These are phyloP conservation scores for Syrrhaptes paradoxus DNA, from an alignment of 2,113 vertebrate species.

Conservation along the genomic window DNA sequence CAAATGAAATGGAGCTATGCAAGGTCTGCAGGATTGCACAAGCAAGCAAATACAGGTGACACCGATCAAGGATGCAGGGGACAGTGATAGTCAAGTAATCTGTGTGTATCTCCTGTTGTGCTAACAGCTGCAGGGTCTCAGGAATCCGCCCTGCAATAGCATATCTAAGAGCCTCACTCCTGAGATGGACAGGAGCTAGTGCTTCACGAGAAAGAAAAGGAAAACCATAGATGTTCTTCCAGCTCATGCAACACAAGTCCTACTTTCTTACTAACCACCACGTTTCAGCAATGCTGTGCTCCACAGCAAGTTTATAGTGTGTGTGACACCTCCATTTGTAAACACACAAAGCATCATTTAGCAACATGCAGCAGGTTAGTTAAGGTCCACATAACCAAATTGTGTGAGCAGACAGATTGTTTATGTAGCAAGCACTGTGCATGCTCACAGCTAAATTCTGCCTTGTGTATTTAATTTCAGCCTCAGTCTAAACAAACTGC, in stretches of 20 bases:
- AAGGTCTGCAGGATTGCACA: background rate
- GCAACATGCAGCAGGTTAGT: background rate
- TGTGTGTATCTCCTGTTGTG: rapidly evolving
- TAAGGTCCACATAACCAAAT: background rate
- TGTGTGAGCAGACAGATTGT: background rate
- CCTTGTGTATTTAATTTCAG: background rate
- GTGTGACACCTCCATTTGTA: background rate
- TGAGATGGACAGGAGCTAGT: background rate
- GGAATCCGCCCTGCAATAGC: rapidly evolving
- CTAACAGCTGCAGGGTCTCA: background rate
- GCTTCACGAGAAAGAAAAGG: background rate
- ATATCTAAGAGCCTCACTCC: background rate
- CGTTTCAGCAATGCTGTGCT: too few relatives aligned
- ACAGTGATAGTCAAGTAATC: background rate
- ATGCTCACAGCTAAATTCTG: background rate
- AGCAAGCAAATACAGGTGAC: background rate
- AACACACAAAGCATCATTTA: background rate
- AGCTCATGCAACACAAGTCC: background rate
- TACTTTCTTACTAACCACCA: background rate
- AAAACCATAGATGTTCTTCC: background rate
- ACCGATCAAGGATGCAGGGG: background rate
- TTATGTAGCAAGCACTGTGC: background rate
- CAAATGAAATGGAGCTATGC: background rate
- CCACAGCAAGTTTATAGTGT: background rate
- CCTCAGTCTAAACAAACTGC: background rate